Conservation (phyloP, 2,113 vertebrate genomes). For the Bambusicola thoracicus region DNA sequence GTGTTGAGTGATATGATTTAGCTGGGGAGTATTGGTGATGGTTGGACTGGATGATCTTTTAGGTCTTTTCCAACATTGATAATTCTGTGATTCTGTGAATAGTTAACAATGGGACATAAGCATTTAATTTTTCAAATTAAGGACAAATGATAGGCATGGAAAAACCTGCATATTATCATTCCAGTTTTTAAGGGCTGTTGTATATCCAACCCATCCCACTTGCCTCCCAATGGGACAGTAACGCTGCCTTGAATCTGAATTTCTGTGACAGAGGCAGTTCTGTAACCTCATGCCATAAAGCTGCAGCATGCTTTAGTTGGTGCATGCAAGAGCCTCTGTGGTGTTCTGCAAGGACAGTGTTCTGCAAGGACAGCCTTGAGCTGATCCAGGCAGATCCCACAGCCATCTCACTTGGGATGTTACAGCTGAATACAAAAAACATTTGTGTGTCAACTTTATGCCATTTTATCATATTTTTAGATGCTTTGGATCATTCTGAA, state of each 20-base stretch:
- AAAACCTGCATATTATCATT: slow-evolving; percentile 50
- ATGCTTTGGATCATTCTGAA: neutral
- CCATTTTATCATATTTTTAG: neutral
- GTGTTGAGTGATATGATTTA: no score
- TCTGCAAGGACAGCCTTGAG: neutral
- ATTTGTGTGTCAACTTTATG: neutral
- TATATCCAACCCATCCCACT: slow-evolving; percentile 45
- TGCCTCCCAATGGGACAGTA: slow-evolving; percentile 23
- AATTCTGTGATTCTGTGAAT: no score
- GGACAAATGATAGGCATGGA: slow-evolving; percentile 57
- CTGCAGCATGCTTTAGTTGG: neutral
- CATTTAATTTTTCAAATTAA: slow-evolving; percentile 58
- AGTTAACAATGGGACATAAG: slow-evolving; percentile 28
- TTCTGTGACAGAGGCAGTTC: slow-evolving; percentile 9
- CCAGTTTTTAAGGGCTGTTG: slow-evolving; percentile 42
- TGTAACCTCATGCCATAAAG: neutral
- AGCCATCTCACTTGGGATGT: rapidly evolving
- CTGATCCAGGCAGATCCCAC: neutral
- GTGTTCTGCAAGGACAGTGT: neutral
- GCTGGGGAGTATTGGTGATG: no score
- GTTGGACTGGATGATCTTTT: no score
- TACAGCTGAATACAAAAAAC: neutral
- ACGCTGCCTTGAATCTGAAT: slow-evolving; percentile 26
- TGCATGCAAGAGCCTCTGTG: neutral
- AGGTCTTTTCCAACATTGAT: no score